These are phyloP conservation scores for Parasteatoda lunata DNA, from an alignment of 2,888 invertebrate genomes.

Conservation along the genomic window DNA sequence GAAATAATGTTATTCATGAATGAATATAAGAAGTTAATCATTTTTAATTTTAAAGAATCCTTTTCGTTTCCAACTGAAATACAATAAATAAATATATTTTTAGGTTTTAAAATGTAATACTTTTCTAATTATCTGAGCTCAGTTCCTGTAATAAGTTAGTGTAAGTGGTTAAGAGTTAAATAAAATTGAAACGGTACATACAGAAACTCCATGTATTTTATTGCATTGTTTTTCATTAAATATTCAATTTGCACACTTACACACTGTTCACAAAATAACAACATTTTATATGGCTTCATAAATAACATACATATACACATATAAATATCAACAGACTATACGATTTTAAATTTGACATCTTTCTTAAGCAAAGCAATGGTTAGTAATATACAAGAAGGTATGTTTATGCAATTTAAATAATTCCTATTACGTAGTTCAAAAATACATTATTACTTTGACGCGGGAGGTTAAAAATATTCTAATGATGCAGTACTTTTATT, in stretches of 20 bases:
- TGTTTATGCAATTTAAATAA: neutral
- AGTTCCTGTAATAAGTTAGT: too few species aligned
- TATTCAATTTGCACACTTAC: conserved; percentile 39
- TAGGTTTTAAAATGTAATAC: too few species aligned
- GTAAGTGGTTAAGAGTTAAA: too few species aligned
- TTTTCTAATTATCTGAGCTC: too few species aligned
- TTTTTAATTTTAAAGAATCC: too few species aligned
- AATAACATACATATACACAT: conserved; percentile 43
- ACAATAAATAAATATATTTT: too few species aligned
- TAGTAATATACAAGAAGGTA: neutral
- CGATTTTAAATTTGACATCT: neutral
- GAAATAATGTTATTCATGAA: too few species aligned
- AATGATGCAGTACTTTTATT: neutral
- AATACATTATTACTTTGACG: neutral
- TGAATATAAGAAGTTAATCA: too few species aligned
- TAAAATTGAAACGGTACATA: neutral
- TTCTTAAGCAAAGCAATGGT: neutral
- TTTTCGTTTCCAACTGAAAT: too few species aligned
- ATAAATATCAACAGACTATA: conserved; percentile 21
- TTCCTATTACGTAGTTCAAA: neutral
- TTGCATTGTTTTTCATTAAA: conserved; percentile 43
- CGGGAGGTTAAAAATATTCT: neutral
- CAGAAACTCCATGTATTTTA: conserved; percentile 38
- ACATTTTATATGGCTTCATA: conserved; percentile 21
- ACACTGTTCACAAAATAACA: conserved; percentile 15